Conservation (phyloP, 2,888 invertebrate species). For the Ligdia adustata region DNA sequence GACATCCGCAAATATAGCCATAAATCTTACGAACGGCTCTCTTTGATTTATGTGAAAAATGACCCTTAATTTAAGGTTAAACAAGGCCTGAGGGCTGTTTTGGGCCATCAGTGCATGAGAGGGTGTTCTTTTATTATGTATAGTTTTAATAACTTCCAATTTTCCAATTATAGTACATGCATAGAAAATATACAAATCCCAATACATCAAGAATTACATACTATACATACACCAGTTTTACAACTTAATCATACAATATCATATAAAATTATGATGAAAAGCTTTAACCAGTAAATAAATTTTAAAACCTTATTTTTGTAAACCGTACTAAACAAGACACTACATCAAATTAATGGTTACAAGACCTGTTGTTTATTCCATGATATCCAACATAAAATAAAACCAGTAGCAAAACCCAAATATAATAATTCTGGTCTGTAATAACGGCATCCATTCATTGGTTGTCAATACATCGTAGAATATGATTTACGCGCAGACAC, state of each 20-base stretch:
- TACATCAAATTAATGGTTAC: too few relatives aligned
- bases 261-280: too few relatives aligned
- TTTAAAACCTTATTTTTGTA: too few relatives aligned
- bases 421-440: conserved; percentile 58
- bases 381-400: conserved; percentile 11
- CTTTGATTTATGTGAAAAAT: conserved; percentile 84
- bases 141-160: conserved; percentile 40
- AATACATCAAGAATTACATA: too few relatives aligned
- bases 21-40: conserved; percentile 76
- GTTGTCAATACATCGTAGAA: conserved; percentile 73
- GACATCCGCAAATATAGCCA: conserved; percentile 63
- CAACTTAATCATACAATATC: too few relatives aligned
- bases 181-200: too few relatives aligned
- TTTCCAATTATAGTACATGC: too few relatives aligned
- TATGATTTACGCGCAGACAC: conserved; percentile 69
- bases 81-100: conserved; percentile 57
- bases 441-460: conserved; percentile 72
- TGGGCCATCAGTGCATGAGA: conserved; percentile 46
- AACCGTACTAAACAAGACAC: too few relatives aligned
- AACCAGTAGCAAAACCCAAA: conserved; percentile 35
- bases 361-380: too few relatives aligned
- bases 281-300: too few relatives aligned
- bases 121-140: conserved; percentile 53
- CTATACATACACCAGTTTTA: too few relatives aligned
- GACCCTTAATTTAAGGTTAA: conserved; percentile 82